Evolutionary conservation across 2,113 vertebrate genomes (phyloP).

Genomic region (Anas platyrhynchos): DNA sequence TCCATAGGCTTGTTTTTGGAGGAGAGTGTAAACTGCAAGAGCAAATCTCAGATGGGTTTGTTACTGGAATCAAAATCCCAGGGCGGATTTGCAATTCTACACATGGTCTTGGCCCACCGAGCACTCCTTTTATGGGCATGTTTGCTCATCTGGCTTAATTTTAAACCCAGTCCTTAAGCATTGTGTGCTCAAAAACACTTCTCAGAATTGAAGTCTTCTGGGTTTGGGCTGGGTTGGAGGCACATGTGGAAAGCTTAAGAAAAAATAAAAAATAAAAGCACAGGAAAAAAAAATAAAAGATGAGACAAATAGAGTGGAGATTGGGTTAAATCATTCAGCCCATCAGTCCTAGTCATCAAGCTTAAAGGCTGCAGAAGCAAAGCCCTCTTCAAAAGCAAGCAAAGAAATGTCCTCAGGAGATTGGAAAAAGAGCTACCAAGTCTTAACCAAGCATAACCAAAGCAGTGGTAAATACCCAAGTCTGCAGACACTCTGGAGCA

Average conservation of each 20-base stretch:
- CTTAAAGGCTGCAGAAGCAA: not conserved
- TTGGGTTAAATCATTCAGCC: not conserved
- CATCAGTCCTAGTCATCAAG: not conserved
- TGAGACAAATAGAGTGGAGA: not conserved
- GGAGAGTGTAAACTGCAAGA: constrained; percentile 1
- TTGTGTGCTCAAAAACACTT: not conserved
- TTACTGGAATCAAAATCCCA: constrained; percentile 56
- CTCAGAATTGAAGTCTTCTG: constrained; percentile 1
- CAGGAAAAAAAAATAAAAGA: not conserved
- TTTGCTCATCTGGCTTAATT: constrained; percentile 34
- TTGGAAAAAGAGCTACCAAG: not conserved
- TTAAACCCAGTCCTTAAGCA: not conserved
- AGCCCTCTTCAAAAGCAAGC: not conserved
- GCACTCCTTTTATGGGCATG: constrained; percentile 36
- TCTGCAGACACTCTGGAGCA: not conserved
- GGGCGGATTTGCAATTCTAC: constrained; percentile 15
- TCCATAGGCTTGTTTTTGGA: constrained; percentile 9
- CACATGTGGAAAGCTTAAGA: not conserved
- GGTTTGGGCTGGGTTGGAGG: not conserved
- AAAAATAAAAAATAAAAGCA: not conserved
- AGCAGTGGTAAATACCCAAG: not conserved
- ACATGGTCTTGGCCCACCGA: not conserved
- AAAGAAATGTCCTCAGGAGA: not conserved
- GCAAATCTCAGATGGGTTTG: constrained; percentile 46
- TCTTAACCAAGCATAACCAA: not conserved